Conservation (phyloP, 1,140 invertebrate species). For the Philopotamus ludificatus region DNA sequence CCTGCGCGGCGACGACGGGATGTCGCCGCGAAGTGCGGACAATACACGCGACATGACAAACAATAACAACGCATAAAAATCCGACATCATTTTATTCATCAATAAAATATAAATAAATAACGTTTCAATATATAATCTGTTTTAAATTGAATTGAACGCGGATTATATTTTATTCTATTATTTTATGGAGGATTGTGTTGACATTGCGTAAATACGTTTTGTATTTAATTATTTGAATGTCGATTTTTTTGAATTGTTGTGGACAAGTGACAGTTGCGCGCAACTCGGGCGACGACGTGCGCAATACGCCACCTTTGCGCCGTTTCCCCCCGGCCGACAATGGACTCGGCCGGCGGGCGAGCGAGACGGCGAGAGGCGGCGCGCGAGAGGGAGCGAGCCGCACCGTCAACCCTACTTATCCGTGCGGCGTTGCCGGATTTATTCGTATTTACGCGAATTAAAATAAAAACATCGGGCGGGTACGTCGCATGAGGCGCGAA, state of each 20-base stretch:
- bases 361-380: constrained; percentile 11
- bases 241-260: not conserved
- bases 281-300: not conserved
- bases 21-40: too few relatives aligned
- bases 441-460: constrained; percentile 5
- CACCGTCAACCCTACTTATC: constrained; percentile 28
- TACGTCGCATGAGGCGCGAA: constrained; percentile 50
- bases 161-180: too few relatives aligned
- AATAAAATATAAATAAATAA: too few relatives aligned
- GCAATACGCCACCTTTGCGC: constrained; percentile 28
- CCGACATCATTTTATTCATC: too few relatives aligned
- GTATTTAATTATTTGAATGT: not conserved
- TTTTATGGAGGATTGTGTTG: too few relatives aligned
- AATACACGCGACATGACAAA: too few relatives aligned
- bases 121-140: too few relatives aligned
- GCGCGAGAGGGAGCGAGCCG: constrained; percentile 28
- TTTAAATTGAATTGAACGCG: too few relatives aligned
- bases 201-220: too few relatives aligned
- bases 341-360: constrained; percentile 37
- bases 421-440: constrained; percentile 20
- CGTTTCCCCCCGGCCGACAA: constrained; percentile 32
- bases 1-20: constrained; percentile 13
- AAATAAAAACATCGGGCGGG: too few relatives aligned
- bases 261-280: not conserved
- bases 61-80: too few relatives aligned